These are phyloP conservation scores for Chlorodrepanis virens DNA, from an alignment of 2,113 vertebrate species.

Conservation along the genomic window DNA sequence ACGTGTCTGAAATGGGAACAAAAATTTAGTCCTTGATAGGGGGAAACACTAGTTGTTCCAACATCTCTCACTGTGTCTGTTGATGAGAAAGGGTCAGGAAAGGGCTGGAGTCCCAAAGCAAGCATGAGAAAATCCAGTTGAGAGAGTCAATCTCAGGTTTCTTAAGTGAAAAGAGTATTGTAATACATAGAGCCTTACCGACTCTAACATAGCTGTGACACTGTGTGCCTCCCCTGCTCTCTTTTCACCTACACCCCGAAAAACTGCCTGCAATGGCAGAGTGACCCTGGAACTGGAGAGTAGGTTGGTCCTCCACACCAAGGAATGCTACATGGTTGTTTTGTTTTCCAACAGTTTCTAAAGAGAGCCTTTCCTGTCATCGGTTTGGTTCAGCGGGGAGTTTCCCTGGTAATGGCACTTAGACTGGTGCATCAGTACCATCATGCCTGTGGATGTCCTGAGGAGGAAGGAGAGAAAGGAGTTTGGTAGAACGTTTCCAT, in stretches of 20 bases:
- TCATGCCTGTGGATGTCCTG: not conserved
- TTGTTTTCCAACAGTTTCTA: not conserved
- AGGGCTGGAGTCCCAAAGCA: not conserved
- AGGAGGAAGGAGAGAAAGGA: not conserved
- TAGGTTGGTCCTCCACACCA: not conserved
- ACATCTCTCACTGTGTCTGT: not conserved
- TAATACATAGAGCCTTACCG: not conserved
- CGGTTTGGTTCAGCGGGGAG: not conserved
- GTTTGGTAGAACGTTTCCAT: not conserved
- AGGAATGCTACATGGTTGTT: not conserved
- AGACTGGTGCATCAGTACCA: not conserved
- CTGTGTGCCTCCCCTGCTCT: not conserved
- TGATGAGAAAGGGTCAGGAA: not conserved
- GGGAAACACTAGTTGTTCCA: not conserved
- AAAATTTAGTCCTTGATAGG: not conserved
- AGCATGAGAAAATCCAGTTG: constrained; percentile 4
- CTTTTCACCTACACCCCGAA: not conserved
- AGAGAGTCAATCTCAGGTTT: constrained; percentile 53
- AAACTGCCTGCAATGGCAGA: not conserved
- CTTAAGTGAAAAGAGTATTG: not conserved
- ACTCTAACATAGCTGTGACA: not conserved
- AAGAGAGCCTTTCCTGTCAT: not conserved
- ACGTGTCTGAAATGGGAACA: not conserved
- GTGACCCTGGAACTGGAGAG: not conserved
- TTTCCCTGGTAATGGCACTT: not conserved